These are phyloP conservation scores for Cheilosia scutellata DNA, from an alignment of 2,888 invertebrate species.

Conservation along the genomic window DNA sequence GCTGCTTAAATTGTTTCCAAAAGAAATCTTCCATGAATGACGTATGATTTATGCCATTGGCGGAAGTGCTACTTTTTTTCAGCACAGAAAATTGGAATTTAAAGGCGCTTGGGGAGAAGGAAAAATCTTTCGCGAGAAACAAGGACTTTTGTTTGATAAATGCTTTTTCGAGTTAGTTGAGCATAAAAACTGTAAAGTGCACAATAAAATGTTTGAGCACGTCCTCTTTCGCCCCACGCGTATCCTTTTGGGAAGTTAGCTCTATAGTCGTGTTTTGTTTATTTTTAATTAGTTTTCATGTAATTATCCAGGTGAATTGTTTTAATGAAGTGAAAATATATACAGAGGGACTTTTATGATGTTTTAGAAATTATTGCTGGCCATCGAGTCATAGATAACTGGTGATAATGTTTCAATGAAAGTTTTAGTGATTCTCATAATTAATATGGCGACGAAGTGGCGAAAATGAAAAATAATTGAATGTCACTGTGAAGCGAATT, in stretches of 20 bases:
- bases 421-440: too few relatives aligned
- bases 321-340: too few relatives aligned
- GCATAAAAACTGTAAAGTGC: constrained; percentile 1
- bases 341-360: too few relatives aligned
- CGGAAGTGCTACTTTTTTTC: background rate
- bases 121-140: background rate
- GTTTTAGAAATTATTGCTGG: too few relatives aligned
- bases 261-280: background rate
- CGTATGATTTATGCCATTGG: background rate
- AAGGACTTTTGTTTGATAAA: constrained; percentile 11
- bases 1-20: constrained; percentile 9
- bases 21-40: constrained; percentile 2
- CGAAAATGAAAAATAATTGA: too few relatives aligned
- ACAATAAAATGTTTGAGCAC: background rate
- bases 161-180: constrained; percentile 5
- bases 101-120: constrained; percentile 1
- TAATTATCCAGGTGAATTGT: too few relatives aligned
- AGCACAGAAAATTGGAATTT: background rate
- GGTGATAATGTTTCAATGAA: too few relatives aligned
- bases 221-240: too few relatives aligned
- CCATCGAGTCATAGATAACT: too few relatives aligned
- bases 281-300: background rate
- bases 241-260: too few relatives aligned
- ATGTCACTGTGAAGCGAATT: too few relatives aligned
- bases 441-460: too few relatives aligned